These are phyloP conservation scores for Lepidocyrtinus sp. DNA, from an alignment of 2,888 invertebrate genomes.

Conservation along the genomic window DNA sequence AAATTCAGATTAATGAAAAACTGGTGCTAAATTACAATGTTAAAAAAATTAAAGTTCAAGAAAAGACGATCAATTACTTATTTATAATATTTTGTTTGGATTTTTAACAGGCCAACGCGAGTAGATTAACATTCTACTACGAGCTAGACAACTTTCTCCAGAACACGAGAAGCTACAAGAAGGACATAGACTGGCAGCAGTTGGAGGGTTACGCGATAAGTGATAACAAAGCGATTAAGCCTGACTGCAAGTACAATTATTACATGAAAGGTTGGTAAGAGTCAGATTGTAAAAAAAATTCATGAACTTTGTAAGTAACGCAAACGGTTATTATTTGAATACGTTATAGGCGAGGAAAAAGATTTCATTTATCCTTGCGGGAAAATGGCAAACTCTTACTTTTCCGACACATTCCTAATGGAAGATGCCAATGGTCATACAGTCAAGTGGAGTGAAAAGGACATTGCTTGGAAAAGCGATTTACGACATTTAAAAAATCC, in stretches of 20 bases:
- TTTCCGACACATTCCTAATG: constrained; percentile 31
- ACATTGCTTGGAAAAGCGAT: constrained; percentile 34
- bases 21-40: neutral
- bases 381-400: constrained; percentile 45
- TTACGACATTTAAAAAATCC: constrained; percentile 9
- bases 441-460: neutral
- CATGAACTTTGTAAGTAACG: too few relatives aligned
- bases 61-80: neutral
- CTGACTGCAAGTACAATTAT: neutral
- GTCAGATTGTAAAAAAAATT: too few relatives aligned
- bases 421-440: neutral
- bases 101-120: neutral
- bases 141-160: constrained; percentile 28
- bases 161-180: constrained; percentile 33
- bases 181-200: constrained; percentile 36
- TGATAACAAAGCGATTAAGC: neutral
- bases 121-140: constrained; percentile 23
- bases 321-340: too few relatives aligned
- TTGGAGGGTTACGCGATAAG: neutral
- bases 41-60: neutral
- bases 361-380: constrained; percentile 47
- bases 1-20: neutral
- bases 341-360: too few relatives aligned
- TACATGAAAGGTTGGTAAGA: neutral
- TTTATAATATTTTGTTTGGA: neutral